Base-by-base conservation (phyloP, 1,140 invertebrate species). In the Drosophila tristis region DNA sequence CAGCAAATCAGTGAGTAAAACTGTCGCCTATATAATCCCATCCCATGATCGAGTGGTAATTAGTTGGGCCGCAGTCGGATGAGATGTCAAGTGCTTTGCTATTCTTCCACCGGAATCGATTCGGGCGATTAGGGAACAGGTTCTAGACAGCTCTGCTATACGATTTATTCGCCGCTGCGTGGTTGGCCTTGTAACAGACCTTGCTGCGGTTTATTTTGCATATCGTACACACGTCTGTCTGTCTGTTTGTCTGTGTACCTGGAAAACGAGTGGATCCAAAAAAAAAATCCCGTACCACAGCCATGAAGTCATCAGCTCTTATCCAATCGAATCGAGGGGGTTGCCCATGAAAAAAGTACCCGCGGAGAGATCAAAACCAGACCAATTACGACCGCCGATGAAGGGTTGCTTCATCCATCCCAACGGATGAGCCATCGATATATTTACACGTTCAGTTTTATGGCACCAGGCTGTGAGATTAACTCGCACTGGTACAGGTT, bases 1-100 rank as follows among this genome's bases (percentile, higher is more conserved):
- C 95, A 96, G 86, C 92, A 96, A 68, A 82, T 95, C 57, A 95
- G 96, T 97, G 93, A 97, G 96, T 96, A 90, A 3, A 35, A 2
- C 8, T 9, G 9, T 35, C 11, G 2, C 35, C 35, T 4, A 39
- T 13, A 13, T 39, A 13, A 39, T 39, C 11, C 35, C 9, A 11
- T 35, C 31, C 9, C 31, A 9, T 11, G 31, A 35, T 54, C 29
- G 20, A 39, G 25, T 44, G 44, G 44, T 49, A 57, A 68, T 70
- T 43, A 68, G 49, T 50, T 2, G 4, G 13, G 23, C 7, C 13
- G 50, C 45, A 49, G 25, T 11, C 62, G 35, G 31, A 57, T 44
- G 9, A 29, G n/a, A 35, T 57, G 48, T 60, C 55, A 25, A 43
- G 29, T 58, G 43, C 49, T 25, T 4, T 0, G 31, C 0, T 43